These are phyloP conservation scores for Diuraphis noxia DNA, from an alignment of 1,140 invertebrate species.

Conservation along the genomic window DNA sequence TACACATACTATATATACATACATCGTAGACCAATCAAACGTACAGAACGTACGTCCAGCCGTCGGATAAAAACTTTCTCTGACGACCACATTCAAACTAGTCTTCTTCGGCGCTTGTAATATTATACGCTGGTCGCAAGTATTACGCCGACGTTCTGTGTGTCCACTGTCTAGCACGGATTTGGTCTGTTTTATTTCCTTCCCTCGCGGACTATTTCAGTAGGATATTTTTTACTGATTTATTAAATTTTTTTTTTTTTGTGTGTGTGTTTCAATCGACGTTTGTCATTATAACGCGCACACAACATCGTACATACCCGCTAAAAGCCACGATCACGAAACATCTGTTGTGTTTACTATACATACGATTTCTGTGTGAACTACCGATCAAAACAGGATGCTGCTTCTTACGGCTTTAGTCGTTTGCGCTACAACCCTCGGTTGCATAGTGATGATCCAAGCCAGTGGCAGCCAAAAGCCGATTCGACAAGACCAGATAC, in stretches of 20 bases:
- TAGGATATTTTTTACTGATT: neutral
- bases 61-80: conserved; percentile 43
- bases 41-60: neutral
- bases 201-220: neutral
- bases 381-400: neutral
- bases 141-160: conserved; percentile 15
- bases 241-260: no score
- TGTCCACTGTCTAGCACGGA: neutral
- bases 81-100: conserved; percentile 45
- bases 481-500: conserved; percentile 28
- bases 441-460: neutral
- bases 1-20: neutral
- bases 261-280: neutral
- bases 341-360: neutral
- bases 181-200: neutral
- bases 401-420: neutral
- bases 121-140: conserved; percentile 28
- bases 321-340: neutral
- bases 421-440: neutral
- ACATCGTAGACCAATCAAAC: conserved; percentile 13
- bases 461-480: neutral
- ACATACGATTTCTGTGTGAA: neutral
- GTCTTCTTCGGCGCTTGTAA: conserved; percentile 47
- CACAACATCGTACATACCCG: neutral
- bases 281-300: neutral